These are phyloP conservation scores for Pollenia labialis DNA, from an alignment of 2,888 invertebrate genomes.

Conservation along the genomic window DNA sequence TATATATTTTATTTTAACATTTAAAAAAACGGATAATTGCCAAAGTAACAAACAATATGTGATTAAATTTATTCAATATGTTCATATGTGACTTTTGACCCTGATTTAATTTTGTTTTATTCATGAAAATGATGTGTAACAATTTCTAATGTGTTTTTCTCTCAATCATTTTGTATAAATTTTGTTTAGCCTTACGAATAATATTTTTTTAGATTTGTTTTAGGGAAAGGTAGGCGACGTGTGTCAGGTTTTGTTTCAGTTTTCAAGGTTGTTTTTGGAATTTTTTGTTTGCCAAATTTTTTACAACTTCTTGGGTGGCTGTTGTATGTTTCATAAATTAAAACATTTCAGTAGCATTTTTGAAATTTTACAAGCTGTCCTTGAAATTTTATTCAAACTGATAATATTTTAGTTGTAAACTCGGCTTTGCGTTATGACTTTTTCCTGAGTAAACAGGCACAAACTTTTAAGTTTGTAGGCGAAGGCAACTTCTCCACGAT, in stretches of 20 bases:
- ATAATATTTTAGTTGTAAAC: too few relatives aligned
- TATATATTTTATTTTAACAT: not conserved
- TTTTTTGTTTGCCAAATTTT: not conserved
- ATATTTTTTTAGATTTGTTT: conserved; percentile 8
- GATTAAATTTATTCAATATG: conserved; percentile 5
- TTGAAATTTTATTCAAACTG: not conserved
- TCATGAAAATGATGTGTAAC: conserved; percentile 62
- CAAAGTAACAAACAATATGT: not conserved
- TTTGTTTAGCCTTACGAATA: conserved; percentile 13
- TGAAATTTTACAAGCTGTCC: not conserved
- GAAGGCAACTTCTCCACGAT: too few relatives aligned
- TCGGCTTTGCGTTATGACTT: too few relatives aligned
- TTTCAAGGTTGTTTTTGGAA: conserved; percentile 29
- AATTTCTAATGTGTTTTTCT: conserved; percentile 6
- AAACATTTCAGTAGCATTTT: conserved; percentile 43
- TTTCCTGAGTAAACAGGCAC: too few relatives aligned
- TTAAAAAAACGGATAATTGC: conserved; percentile 37
- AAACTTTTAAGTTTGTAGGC: too few relatives aligned
- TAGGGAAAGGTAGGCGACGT: conserved; percentile 7
- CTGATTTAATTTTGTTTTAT: conserved; percentile 43
- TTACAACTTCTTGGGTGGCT: conserved; percentile 55
- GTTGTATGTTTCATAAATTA: not conserved
- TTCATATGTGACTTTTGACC: conserved; percentile 29
- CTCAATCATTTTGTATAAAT: not conserved
- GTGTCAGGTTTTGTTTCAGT: conserved; percentile 42